Percentiles rank a stretch among this genome's conserved stretches.
Evolutionary conservation across 2,113 vertebrate species (phyloP).

Genomic region (Nematolebias whitei): DNA sequence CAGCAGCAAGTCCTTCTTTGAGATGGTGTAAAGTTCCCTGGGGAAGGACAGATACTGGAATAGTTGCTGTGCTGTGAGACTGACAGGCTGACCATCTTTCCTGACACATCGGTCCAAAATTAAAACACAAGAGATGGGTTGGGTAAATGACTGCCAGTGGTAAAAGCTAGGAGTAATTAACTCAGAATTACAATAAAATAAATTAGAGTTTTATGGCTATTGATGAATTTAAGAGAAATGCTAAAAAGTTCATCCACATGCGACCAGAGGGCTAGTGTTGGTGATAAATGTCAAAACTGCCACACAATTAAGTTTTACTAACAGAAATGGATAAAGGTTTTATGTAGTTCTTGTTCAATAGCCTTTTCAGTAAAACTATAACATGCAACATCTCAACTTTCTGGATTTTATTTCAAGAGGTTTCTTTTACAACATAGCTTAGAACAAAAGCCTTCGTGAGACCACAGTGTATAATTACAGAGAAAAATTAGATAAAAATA

Average conservation of each 20-base stretch:
- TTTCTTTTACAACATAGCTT: slow-evolving; percentile 29
- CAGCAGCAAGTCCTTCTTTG: slow-evolving; percentile 22
- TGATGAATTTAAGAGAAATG: slow-evolving; percentile 10
- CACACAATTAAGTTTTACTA: neutral
- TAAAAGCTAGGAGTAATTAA: neutral
- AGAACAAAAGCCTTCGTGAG: slow-evolving; percentile 38
- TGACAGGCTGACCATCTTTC: slow-evolving; percentile 21
- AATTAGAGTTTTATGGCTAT: slow-evolving; percentile 26
- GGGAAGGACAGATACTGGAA: slow-evolving; percentile 20
- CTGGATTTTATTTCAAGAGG: slow-evolving; percentile 31
- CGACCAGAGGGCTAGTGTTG: neutral
- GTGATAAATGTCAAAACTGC: neutral
- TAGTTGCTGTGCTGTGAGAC: slow-evolving; percentile 25
- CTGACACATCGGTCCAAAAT: slow-evolving; percentile 10
- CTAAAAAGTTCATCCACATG: slow-evolving; percentile 15
- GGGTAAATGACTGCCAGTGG: neutral
- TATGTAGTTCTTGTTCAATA: slow-evolving; percentile 3
- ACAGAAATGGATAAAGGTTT: slow-evolving; percentile 5
- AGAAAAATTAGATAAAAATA: slow-evolving; percentile 42
- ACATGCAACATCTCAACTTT: too few relatives aligned
- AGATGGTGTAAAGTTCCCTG: slow-evolving; percentile 28
- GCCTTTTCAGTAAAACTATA: too few relatives aligned
- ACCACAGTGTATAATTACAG: slow-evolving; percentile 51
- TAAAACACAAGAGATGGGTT: slow-evolving; percentile 10
- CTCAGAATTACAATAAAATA: slow-evolving; percentile 20